phyloP scores from a whole-genome alignment of 2,113 vertebrate species.

The Danionella cerebrum region DNA sequence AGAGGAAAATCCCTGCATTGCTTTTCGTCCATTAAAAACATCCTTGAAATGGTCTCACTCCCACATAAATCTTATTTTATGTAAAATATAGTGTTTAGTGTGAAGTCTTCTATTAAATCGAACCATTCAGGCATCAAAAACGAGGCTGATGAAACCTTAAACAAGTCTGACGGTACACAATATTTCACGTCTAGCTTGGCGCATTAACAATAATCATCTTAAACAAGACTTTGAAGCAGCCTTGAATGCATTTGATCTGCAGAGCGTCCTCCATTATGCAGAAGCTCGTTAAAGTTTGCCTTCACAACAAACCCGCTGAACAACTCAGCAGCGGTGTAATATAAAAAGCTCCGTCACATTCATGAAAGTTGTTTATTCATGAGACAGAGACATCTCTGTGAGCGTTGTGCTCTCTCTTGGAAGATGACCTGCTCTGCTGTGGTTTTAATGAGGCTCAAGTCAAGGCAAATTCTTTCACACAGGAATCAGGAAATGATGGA shows the following conservation, averaged over 20 bases:
- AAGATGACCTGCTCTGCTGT: not conserved
- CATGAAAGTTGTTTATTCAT: not conserved
- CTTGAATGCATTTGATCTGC: not conserved
- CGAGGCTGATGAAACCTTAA: not conserved
- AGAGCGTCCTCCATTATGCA: conserved; percentile 12
- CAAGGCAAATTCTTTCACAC: not conserved
- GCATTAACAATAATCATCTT: conserved; percentile 5
- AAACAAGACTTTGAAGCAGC: not conserved
- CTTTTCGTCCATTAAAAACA: not conserved
- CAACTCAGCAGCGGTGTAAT: not conserved
- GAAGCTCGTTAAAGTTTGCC: not conserved
- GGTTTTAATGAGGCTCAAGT: not conserved
- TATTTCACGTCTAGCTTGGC: not conserved
- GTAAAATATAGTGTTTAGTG: not conserved
- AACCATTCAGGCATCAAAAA: not conserved
- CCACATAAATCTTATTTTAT: not conserved
- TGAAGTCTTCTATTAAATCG: not conserved
- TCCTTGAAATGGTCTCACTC: not conserved
- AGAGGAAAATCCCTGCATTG: too few species aligned
- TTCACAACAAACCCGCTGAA: not conserved
- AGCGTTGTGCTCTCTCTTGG: not conserved
- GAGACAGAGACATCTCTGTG: not conserved
- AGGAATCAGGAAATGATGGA: not conserved
- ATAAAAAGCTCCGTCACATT: not conserved
- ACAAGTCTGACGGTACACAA: not conserved